Base-by-base conservation (phyloP, 1,140 invertebrate species). In the Lepidostoma basale region DNA sequence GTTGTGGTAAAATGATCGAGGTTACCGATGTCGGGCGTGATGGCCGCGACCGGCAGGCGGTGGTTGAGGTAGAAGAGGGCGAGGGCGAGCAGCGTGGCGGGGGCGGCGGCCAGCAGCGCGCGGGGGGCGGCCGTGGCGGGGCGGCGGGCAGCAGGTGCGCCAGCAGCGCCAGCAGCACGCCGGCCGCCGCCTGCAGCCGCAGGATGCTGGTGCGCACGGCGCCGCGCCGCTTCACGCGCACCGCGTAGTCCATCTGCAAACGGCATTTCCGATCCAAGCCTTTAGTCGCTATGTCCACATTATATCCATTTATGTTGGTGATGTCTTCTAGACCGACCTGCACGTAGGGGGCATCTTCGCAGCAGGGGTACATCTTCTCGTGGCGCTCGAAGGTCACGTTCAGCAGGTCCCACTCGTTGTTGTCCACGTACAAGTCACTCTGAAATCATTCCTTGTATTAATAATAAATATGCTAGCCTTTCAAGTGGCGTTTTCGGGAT, bases 1-100 rank as follows among this genome's bases (percentile, higher is more conserved):
- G n/a, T n/a, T n/a, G n/a, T n/a, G n/a, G n/a, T n/a, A n/a, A n/a
- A n/a, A n/a, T n/a, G n/a, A n/a, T n/a, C n/a, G n/a, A n/a, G n/a
- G n/a, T 80, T 45, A 91, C 77, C 74, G 87, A 88, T 14, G 88
- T 78, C 49, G 25, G 70, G 8, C 81, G 83, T 33, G 87, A 84
- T 28, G 89, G 79, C 0, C 89, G 72, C 10, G 84, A 81, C 3
- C 85, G 86, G 45, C 83, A 81, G 16, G 84, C 85, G 65, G 85
- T 86, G n/a, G 89, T 73, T 22, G 85, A 78, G 18, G 90, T 83
- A 89, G 75, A 91, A 90, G 2, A 81, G 83, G 4, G 85, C 76
- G 25, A 90, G 73, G 0, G 85, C 86, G 60, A 91, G 69, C 3
- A 90, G 74, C 0, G 90, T 81, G 49, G 89, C 84, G 25, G 87